These are phyloP conservation scores for Oxyteleia sp. DNA, from an alignment of 2,888 invertebrate genomes.

Conservation along the genomic window DNA sequence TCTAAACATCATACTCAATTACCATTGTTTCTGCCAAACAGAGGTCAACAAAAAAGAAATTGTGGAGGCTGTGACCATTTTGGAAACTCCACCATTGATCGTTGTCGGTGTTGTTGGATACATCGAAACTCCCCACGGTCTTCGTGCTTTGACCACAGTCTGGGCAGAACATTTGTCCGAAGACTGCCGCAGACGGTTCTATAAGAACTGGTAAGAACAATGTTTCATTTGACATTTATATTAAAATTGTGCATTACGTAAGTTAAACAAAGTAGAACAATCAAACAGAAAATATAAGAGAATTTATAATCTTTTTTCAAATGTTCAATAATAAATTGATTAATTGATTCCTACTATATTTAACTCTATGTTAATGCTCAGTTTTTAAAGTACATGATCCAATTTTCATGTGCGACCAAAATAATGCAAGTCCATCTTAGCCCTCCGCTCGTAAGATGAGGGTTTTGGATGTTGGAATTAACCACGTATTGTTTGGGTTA, in stretches of 20 bases:
- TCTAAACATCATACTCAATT: too few relatives aligned
- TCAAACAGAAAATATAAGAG: too few relatives aligned
- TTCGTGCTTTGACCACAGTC: conserved; percentile 97
- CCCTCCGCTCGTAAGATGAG: conserved; percentile 87
- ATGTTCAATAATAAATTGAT: neutral
- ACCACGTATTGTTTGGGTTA: conserved; percentile 80
- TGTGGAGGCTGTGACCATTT: conserved; percentile 99
- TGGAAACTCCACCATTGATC: conserved; percentile 99
- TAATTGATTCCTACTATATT: neutral
- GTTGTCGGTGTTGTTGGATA: conserved; percentile 99
- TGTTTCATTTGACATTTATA: neutral
- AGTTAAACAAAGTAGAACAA: neutral
- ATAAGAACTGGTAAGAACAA: conserved; percentile 98
- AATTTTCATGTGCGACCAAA: conserved; percentile 17
- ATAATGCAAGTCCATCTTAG: conserved; percentile 75
- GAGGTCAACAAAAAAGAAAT: conserved; percentile 99
- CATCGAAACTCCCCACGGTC: conserved; percentile 99
- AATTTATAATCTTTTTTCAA: too few relatives aligned
- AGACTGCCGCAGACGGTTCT: conserved; percentile 99
- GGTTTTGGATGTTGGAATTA: conserved; percentile 81
- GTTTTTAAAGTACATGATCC: conserved; percentile 3
- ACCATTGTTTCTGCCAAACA: conserved; percentile 84
- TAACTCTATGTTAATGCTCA: neutral
- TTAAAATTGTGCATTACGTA: neutral
- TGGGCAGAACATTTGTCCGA: conserved; percentile 99